Conservation (phyloP, 2,888 invertebrate genomes). For the Fragum sueziense region DNA sequence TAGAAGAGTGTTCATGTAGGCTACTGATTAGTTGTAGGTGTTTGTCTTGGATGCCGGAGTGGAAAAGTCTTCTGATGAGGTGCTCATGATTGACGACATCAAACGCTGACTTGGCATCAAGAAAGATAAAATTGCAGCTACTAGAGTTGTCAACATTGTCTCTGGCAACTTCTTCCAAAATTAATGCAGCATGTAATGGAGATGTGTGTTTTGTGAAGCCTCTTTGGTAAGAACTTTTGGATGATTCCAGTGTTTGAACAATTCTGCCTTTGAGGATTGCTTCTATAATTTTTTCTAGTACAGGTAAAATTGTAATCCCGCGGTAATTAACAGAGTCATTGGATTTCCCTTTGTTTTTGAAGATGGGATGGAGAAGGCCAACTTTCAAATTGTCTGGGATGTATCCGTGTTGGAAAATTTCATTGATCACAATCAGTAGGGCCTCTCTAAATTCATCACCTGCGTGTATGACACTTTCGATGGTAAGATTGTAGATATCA, state of each 20-base stretch:
- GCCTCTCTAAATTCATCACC: neutral
- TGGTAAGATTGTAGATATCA: neutral
- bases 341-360: conserved; percentile 3
- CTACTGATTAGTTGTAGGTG: neutral
- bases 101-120: conserved; percentile 2
- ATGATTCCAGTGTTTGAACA: neutral
- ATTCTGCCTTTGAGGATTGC: neutral
- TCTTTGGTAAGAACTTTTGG: neutral
- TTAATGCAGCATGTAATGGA: neutral
- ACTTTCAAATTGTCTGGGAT: neutral
- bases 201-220: conserved; percentile 2
- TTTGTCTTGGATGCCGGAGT: neutral
- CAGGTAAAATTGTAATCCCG: neutral
- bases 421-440: neutral
- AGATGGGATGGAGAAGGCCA: neutral
- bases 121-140: neutral
- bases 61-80: neutral
- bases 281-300: neutral
- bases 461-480: neutral
- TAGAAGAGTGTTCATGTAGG: neutral
- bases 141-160: neutral
- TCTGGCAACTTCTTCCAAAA: neutral
- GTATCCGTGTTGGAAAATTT: neutral
- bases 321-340: neutral
- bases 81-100: conserved; percentile 5